Evolutionary conservation across 2,113 vertebrate genomes (phyloP), one percentile per base, ranked within the genome.

Genomic region (Corydoras sp.): DNA sequence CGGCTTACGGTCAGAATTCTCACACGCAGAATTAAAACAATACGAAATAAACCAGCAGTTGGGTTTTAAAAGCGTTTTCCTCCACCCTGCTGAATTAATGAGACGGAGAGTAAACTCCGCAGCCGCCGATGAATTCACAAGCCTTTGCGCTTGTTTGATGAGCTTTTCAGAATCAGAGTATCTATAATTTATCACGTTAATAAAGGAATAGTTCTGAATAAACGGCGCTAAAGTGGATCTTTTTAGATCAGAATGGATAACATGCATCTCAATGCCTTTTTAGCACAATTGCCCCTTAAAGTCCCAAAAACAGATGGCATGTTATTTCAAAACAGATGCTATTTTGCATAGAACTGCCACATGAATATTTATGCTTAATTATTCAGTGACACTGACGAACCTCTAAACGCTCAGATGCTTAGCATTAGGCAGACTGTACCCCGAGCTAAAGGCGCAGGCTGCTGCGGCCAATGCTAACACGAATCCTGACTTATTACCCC

Each of bases 321-420:
- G 80, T 78, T 84, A 84, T 81, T 87, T 77, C 76, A 83, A 88
- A 86, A 74, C 89, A 89, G 89, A 84, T 89, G 89, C 84, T 88
- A 84, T 86, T 90, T 88, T 84, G 85, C 88, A 87, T 81, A 74
- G 67, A 53, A 81, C 79, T 84, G 79, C 54, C 60, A 73, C 78
- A 88, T 89, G 87, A 89, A 90, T 90, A 90, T 89, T 79, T 58
- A 90, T 87, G 81, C 6, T 30, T 69, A 76, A 85, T 88, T 85
- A 87, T 81, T 84, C 84, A 60, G 78, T 77, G 86, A 88, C 85
- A 84, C 83, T 24, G 65, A 81, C 77, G 78, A 77, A 82, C 82
- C 77, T 68, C 59, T 76, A 55, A 55, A 8, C 61, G 71, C 81
- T 79, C 75, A 78, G 73, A 79, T 68, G 71, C 61, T 69, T 72